A percentile compares a stretch with the other conserved stretches of the same genome.
phyloP scores from a whole-genome alignment of 2,113 vertebrate species.

The Hiodon tergisus region DNA sequence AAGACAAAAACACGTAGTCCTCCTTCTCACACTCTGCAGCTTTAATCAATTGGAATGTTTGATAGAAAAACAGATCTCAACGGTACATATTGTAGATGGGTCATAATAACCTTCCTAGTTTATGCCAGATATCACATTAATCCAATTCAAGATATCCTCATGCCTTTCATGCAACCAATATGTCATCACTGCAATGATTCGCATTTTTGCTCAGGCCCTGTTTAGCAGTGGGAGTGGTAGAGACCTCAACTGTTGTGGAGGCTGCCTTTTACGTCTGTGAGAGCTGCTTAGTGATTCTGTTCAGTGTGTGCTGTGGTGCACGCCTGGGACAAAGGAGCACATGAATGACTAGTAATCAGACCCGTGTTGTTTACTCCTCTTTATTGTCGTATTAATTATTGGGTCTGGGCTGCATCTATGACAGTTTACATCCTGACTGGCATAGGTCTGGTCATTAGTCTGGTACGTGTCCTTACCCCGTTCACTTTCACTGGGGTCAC shows the following conservation, averaged over 20 bases:
- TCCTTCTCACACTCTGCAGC: no score
- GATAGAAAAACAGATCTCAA: no score
- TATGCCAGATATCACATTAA: no score
- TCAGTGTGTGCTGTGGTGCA: neutral
- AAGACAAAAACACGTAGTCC: no score
- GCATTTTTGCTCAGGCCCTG: neutral
- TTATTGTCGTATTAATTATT: neutral
- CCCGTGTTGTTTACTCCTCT: neutral
- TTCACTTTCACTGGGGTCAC: neutral
- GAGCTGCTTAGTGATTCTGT: neutral
- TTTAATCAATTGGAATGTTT: no score
- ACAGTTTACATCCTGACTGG: neutral
- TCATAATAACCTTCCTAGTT: no score
- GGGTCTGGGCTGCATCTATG: neutral
- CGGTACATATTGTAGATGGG: no score
- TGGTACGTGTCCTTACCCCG: neutral
- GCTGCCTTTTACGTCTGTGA: neutral
- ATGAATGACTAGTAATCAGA: constrained; percentile 1
- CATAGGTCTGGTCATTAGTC: neutral
- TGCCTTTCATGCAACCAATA: neutral
- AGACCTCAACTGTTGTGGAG: neutral
- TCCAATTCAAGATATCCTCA: no score
- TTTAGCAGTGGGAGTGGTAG: neutral
- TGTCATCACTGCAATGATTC: neutral
- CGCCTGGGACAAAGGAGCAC: neutral